Base-by-base conservation (phyloP, 2,113 vertebrate genomes). In the Equus quagga region DNA sequence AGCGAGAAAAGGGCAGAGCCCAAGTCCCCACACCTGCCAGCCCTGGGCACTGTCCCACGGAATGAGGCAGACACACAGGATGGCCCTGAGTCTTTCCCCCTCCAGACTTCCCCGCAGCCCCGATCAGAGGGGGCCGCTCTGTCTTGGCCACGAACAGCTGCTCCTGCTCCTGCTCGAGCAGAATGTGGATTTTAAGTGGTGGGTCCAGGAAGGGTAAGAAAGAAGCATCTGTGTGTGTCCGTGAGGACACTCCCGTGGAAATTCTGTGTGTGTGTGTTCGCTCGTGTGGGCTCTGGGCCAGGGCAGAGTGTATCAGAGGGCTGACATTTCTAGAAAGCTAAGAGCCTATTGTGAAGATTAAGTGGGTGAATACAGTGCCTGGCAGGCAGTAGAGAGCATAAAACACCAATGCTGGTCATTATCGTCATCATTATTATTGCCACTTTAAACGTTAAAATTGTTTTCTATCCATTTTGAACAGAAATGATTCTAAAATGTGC, bases 271-370 rank as follows among this genome's bases (percentile, higher is more conserved):
- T 5, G 15, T 0, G 0, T 3, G 10, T n/a, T 5, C 24, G 33
- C 1, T 51, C 2, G 0, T 36, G 51, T 3, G 21, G 7, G 54
- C 26, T 60, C 75, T 15, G 31, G 21, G 23, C 21, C 18, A 17
- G 4, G 5, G 31, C n/a, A 5, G 33, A 15, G 9, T 1, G 0
- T 12, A 0, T n/a, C n/a, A 56, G 41, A 33, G 0, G 44, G 51
- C 44, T 33, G 65, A 51, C 49, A 9, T 15, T 33, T 82, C 82
- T 36, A 6, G 33, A 89, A 82, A 72, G 49, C 33, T 8, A 8
- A 49, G 31, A 23, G 62, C 28, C 78, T 4, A 0, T 5, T 3
- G 8, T 28, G 79, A 84, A 26, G 49, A 54, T 24, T 21, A 6
- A 46, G 6, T 24, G 54, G 56, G 26, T 26, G 14, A 44, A 31